Evolutionary conservation across 2,888 invertebrate species (phyloP).

Genomic region (Leistus spinibarbis): DNA sequence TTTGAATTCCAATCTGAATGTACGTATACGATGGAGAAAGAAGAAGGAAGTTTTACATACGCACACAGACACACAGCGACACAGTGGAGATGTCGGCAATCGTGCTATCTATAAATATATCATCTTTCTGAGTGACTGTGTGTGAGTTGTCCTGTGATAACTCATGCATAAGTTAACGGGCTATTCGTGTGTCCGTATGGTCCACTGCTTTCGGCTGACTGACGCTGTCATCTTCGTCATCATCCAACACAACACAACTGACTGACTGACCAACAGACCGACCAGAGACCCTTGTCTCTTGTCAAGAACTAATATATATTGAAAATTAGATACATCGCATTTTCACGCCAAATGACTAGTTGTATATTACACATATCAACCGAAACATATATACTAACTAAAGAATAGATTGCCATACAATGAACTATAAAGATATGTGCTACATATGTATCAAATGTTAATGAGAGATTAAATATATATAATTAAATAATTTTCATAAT

Average conservation of each 20-base stretch:
- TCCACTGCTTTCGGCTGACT: slow-evolving; percentile 24
- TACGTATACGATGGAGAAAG: background rate
- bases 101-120: slow-evolving; percentile 39
- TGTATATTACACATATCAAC: no score
- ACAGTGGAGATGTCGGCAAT: slow-evolving; percentile 14
- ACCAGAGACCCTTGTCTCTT: slow-evolving; percentile 25
- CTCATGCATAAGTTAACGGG: slow-evolving; percentile 38
- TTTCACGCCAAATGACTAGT: background rate
- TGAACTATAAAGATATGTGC: background rate
- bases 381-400: no score
- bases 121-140: slow-evolving; percentile 37
- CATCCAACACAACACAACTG: background rate
- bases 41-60: background rate
- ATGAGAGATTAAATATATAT: background rate
- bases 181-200: slow-evolving; percentile 35
- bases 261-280: background rate
- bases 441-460: background rate
- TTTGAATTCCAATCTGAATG: slow-evolving; percentile 16
- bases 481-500: background rate
- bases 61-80: background rate
- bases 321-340: slow-evolving; percentile 19
- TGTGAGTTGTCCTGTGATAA: slow-evolving; percentile 12
- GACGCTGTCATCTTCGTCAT: background rate
- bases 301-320: slow-evolving; percentile 28
- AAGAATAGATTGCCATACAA: no score